Evolutionary conservation across 2,888 invertebrate genomes (phyloP), one percentile per base, ranked within the genome.

Genomic region (Drosophila neutralis): DNA sequence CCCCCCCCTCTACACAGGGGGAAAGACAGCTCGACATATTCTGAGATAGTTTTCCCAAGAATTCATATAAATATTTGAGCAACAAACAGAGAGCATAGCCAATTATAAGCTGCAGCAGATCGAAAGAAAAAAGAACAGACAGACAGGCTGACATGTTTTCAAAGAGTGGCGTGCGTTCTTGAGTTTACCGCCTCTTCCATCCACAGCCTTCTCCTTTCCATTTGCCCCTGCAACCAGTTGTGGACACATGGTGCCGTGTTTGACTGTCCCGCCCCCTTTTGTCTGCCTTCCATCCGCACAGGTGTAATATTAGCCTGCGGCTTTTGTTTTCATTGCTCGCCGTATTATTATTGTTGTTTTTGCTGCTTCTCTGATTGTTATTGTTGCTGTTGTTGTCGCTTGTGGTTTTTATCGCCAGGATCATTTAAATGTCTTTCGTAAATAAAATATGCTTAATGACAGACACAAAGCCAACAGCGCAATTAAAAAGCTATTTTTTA

Each of bases 241-340:
- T 24, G 45, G 38, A 53, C 67, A 62, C 63, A 67, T 54, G 56
- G 56, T 35, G 33, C 48, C 53, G 53, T 49, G 59, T 36, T 33
- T 18, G 51, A 48, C 48, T 59, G 51, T 11, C 11, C 48, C 76
- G 61, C 48, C 67, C 54, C 33, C 18, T 40, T 59, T 33, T 58
- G 33, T 42, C 24, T n/a, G 51, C 33, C 42, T 52, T 53, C 31
- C 63, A 64, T 54, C 31, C 48, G 62, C 66, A 79, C 78, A 85
- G 85, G 85, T 90, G 85, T 87, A 78, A 83, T 78, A 73, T 84
- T 73, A 70, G 85, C 87, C 78, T 78, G 70, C 45, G 76, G 87
- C 85, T 64, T 74, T 90, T 83, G 75, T 87, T 87, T 73, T 61
- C 66, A 73, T 76, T 67, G 68, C 69, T 76, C 65, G 58, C 51